phyloP scores from a whole-genome alignment of 1,140 invertebrate species.

The Reticulitermes speratus region DNA sequence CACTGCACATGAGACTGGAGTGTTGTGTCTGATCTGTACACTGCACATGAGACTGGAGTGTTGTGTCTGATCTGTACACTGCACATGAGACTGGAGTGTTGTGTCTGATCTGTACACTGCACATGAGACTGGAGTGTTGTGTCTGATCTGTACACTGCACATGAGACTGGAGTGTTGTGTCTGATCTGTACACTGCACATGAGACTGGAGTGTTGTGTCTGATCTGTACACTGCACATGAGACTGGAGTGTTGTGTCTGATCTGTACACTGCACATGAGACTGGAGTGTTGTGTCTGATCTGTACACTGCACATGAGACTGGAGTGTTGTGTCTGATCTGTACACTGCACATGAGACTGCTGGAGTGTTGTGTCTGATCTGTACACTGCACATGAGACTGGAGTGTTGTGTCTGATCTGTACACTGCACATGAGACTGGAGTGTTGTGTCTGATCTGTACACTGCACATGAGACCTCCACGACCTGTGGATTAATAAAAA shows the following conservation, averaged over 20 bases:
- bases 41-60: background rate
- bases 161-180: background rate
- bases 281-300: background rate
- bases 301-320: background rate
- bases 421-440: background rate
- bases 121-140: background rate
- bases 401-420: background rate
- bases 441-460: background rate
- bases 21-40: background rate
- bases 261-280: background rate
- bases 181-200: background rate
- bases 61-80: background rate
- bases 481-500: conserved; percentile 2
- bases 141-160: background rate
- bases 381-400: background rate
- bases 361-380: background rate
- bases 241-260: background rate
- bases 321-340: background rate
- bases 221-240: background rate
- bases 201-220: background rate
- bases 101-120: background rate
- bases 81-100: background rate
- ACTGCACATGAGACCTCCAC: background rate
- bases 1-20: background rate
- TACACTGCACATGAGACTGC: background rate